Conservation (phyloP, 2,888 invertebrate genomes). For the Escarpia spicata region DNA sequence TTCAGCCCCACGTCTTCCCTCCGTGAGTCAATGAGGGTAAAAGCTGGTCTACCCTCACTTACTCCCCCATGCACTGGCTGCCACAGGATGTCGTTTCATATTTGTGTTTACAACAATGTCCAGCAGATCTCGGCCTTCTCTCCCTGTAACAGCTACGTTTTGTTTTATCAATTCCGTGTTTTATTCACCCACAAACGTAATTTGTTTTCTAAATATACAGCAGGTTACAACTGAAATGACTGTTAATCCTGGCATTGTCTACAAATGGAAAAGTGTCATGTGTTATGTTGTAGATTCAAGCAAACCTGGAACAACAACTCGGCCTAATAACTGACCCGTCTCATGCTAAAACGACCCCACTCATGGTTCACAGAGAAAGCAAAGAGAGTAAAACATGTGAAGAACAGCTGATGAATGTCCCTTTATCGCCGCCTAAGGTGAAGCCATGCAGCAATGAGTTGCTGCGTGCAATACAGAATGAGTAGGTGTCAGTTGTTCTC, state of each 20-base stretch:
- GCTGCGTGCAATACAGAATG: background rate
- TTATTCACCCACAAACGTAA: background rate
- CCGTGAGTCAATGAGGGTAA: no score
- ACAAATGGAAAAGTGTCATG: no score
- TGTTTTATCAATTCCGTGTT: background rate
- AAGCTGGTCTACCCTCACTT: no score
- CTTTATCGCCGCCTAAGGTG: background rate
- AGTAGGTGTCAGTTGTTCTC: background rate
- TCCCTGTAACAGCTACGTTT: background rate
- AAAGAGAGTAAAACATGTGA: background rate
- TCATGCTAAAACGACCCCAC: background rate
- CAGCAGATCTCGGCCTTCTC: background rate
- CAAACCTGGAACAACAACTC: background rate
- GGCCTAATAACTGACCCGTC: background rate
- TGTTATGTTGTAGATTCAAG: background rate
- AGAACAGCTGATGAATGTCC: background rate
- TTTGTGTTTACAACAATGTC: no score
- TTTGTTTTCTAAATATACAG: background rate
- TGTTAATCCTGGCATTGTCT: no score
- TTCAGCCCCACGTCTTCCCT: no score
- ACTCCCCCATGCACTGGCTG: no score
- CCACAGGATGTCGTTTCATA: no score
- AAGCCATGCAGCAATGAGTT: background rate
- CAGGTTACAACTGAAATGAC: background rate
- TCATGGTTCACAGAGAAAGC: background rate